Conservation (phyloP, 2,113 vertebrate genomes). For the Mormyrus lacerda region DNA sequence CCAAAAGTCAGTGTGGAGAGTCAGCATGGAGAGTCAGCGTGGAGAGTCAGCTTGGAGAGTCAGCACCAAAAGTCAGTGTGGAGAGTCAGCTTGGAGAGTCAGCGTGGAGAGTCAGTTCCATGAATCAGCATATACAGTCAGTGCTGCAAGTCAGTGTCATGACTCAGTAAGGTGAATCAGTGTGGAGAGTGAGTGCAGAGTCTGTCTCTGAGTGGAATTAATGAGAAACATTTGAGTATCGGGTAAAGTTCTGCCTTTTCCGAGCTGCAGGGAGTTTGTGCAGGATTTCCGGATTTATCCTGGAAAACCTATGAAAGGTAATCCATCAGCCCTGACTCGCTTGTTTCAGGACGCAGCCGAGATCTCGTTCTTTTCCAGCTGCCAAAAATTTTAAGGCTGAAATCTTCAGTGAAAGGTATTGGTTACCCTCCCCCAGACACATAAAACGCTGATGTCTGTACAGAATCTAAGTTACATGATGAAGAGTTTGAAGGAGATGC, state of each 20-base stretch:
- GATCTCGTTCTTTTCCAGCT: neutral
- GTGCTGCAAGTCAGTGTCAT: neutral
- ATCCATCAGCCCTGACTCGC: neutral
- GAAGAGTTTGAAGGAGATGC: neutral
- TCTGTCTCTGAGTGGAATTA: neutral
- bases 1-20: neutral
- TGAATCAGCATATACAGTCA: neutral
- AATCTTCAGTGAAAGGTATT: neutral
- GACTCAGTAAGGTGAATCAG: neutral
- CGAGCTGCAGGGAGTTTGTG: neutral
- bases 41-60: too few species aligned
- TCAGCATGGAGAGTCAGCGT: neutral
- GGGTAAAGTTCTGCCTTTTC: neutral
- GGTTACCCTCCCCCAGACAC: too few species aligned
- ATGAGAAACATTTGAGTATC: neutral
- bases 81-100: neutral
- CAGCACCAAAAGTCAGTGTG: too few species aligned
- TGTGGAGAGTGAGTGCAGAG: neutral
- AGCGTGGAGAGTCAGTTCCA: neutral
- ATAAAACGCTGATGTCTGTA: neutral
- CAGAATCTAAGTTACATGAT: neutral
- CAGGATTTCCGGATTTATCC: neutral
- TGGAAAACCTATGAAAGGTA: neutral
- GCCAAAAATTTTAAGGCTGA: neutral
- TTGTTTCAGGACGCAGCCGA: neutral